phyloP scores from a whole-genome alignment of 2,888 invertebrate species.

The Loripinus fragilis region DNA sequence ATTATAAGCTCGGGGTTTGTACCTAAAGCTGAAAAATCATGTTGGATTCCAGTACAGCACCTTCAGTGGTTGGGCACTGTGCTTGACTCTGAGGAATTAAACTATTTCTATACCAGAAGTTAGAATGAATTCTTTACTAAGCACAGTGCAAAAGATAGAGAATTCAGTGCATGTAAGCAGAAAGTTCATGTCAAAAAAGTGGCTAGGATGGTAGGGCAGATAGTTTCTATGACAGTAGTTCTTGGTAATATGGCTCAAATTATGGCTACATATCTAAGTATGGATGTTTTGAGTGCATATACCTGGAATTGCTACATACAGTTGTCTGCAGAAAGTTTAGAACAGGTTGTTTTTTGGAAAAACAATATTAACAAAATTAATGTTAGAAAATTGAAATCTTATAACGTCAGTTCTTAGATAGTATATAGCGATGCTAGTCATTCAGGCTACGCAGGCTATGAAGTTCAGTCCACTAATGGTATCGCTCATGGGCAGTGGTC shows the following conservation, averaged over 20 bases:
- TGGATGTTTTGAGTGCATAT: constrained; percentile 5
- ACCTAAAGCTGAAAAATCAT: constrained; percentile 20
- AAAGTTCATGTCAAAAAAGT: constrained; percentile 6
- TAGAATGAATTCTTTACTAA: background rate
- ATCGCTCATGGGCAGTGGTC: constrained; percentile 25
- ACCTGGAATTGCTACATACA: constrained; percentile 37
- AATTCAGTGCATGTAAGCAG: background rate
- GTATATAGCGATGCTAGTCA: constrained; percentile 34
- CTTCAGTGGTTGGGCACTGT: background rate
- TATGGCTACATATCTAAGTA: constrained; percentile 29
- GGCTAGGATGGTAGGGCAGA: constrained; percentile 30
- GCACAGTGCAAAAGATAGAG: background rate
- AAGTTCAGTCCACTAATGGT: constrained; percentile 24
- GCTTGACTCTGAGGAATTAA: background rate
- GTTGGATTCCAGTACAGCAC: constrained; percentile 1
- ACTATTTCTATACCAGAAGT: background rate
- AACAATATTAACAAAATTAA: constrained; percentile 8
- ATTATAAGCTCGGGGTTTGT: constrained; percentile 11
- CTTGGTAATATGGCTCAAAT: constrained; percentile 25
- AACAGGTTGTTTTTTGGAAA: constrained; percentile 30
- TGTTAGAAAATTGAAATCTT: background rate
- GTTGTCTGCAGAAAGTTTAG: constrained; percentile 16
- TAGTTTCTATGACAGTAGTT: constrained; percentile 26
- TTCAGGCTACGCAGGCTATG: constrained; percentile 30
- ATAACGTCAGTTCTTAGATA: background rate